These are phyloP conservation scores for Andrena hattorfiana DNA, from an alignment of 2,888 invertebrate genomes.

Conservation along the genomic window DNA sequence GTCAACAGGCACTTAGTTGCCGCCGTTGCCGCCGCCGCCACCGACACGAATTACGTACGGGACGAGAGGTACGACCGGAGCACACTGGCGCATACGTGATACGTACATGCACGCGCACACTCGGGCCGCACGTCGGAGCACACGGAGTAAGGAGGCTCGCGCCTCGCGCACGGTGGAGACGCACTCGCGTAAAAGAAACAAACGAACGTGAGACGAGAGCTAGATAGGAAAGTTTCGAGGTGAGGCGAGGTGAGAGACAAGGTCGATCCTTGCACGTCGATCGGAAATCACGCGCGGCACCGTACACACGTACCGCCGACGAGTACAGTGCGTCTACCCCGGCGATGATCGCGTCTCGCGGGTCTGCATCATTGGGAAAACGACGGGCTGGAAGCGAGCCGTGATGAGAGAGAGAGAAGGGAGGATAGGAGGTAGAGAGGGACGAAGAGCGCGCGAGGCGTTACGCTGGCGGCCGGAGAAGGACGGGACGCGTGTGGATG, in stretches of 20 bases:
- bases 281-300: conserved; percentile 62
- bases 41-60: conserved; percentile 25
- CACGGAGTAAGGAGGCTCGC: conserved; percentile 10
- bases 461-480: conserved; percentile 10
- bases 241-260: conserved; percentile 54
- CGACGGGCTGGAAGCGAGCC: conserved; percentile 30
- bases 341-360: conserved; percentile 41
- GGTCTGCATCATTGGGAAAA: conserved; percentile 29
- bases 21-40: conserved; percentile 28
- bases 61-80: neutral
- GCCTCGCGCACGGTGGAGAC: conserved; percentile 22
- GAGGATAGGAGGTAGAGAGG: conserved; percentile 16
- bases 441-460: conserved; percentile 37
- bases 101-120: neutral
- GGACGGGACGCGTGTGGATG: conserved; percentile 39
- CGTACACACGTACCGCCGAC: conserved; percentile 15
- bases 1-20: conserved; percentile 59
- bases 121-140: no score
- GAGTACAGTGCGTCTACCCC: conserved; percentile 26
- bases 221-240: conserved; percentile 44
- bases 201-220: conserved; percentile 44
- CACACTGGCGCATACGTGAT: neutral
- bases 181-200: conserved; percentile 48
- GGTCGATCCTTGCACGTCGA: conserved; percentile 57
- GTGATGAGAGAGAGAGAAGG: conserved; percentile 22